A percentile compares a stretch with the other conserved stretches of the same genome.
Conservation (phyloP, 2,113 vertebrate genomes). For the Platanista minor region DNA sequence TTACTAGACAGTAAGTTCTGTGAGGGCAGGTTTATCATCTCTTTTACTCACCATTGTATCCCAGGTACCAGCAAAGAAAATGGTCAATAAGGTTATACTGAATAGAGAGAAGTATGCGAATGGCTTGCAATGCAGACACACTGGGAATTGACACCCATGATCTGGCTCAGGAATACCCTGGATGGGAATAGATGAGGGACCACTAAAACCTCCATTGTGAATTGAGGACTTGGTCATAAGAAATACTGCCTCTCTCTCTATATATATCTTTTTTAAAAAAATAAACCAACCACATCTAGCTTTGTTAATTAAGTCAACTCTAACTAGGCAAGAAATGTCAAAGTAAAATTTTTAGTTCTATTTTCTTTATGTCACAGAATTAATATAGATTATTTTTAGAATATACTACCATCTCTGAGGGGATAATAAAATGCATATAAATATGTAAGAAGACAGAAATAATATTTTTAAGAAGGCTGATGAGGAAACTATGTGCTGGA, state of each 20-base stretch:
- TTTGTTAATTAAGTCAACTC: neutral
- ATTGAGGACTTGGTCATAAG: neutral
- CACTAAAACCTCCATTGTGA: too few relatives aligned
- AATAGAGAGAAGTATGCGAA: neutral
- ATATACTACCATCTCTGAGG: neutral
- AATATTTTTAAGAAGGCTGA: neutral
- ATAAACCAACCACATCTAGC: neutral
- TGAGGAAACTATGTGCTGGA: neutral
- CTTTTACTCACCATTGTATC: neutral
- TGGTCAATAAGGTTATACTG: neutral
- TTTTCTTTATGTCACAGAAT: neutral
- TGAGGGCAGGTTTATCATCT: neutral
- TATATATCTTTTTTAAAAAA: too few relatives aligned
- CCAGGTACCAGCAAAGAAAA: neutral
- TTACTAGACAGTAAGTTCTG: neutral
- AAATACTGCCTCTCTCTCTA: too few relatives aligned
- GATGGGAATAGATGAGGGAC: neutral
- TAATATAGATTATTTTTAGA: neutral
- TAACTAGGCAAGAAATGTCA: neutral
- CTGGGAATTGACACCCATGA: accelerated
- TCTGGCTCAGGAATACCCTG: neutral
- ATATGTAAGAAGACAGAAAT: neutral
- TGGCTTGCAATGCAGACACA: accelerated
- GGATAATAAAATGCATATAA: neutral
- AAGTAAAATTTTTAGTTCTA: neutral